Evolutionary conservation across 2,113 vertebrate species (phyloP).

Genomic region (Prionailurus bengalensis): DNA sequence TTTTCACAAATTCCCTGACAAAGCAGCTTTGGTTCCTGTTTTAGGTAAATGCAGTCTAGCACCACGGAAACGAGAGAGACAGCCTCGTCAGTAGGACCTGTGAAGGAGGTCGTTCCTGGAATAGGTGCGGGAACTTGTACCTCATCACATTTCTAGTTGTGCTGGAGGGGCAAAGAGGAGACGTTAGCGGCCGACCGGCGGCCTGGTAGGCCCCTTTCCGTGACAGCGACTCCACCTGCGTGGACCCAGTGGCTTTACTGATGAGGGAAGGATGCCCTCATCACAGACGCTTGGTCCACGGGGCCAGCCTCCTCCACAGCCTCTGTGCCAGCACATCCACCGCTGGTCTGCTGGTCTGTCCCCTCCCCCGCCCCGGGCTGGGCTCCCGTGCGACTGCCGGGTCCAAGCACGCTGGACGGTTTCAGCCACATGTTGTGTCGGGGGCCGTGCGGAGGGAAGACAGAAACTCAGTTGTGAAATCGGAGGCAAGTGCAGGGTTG

Average conservation of each 20-base stretch:
- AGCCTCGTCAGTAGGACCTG: not conserved
- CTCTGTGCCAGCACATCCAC: too few relatives aligned
- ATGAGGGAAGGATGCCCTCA: too few relatives aligned
- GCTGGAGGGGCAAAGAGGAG: not conserved
- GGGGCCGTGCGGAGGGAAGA: not conserved
- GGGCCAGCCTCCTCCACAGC: too few relatives aligned
- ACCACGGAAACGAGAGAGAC: not conserved
- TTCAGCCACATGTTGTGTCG: not conserved
- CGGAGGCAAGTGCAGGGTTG: not conserved
- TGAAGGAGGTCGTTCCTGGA: not conserved
- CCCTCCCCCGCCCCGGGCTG: too few relatives aligned
- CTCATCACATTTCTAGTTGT: not conserved
- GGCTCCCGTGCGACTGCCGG: too few relatives aligned
- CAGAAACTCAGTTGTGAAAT: not conserved
- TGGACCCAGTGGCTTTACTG: not conserved
- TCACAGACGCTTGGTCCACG: too few relatives aligned
- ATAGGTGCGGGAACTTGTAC: not conserved
- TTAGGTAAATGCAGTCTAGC: not conserved
- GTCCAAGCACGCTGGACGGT: not conserved
- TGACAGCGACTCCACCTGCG: not conserved
- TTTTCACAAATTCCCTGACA: not conserved
- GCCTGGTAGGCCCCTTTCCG: fast-evolving
- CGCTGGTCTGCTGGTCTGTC: too few relatives aligned
- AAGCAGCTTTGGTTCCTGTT: not conserved
- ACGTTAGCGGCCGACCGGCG: not conserved